Base-by-base conservation (phyloP, 2,797 vertebrate genomes). In the Tapirus indicus region DNA sequence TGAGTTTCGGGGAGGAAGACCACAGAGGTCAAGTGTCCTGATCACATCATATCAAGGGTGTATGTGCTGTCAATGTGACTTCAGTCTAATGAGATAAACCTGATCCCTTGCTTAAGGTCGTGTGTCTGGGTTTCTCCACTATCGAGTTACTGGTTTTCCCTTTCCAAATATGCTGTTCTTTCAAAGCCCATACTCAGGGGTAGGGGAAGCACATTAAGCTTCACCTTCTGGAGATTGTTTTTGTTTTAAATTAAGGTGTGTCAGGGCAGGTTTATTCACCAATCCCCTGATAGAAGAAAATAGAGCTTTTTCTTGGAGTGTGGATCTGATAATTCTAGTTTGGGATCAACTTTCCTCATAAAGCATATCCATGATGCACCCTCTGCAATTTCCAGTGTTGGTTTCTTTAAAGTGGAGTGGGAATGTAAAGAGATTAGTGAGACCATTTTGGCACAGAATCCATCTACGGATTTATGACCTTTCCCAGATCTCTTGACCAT, bases 351-450 rank as follows among this genome's bases (percentile, higher is more conserved):
- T 1, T 49, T 52, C 25, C 18, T 38, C 7, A 7, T 27, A 25
- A 56, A 10, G 35, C 6, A 3, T n/a, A 11, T 17, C 44, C 0
- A 0, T 0, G 25, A 2, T 1, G n/a, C 1, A 25, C 4, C 20
- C 27, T 10, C 8, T 20, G 0, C 38, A 0, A 0, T 27, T 82
- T 8, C 29, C 16, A 5, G 35, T 5, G 20, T 56, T 5, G 10
- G 17, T 20, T 64, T 29, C 71, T 3, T 1, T 3, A n/a, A 77
- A 32, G 32, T 10, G 6, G 7, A 47, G 1, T 20, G 66, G 25
- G 7, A 41, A 12, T 49, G 27, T 20, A 64, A 54, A 47, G 27
- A 27, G 11, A 25, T 10, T 6, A 38, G 7, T 18, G 52, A 58
- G 62, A 6, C 12, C 7, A 0, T 18, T 71, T 56, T 17, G 0